Evolutionary conservation across 2,797 vertebrate genomes (phyloP).

Genomic region (Gymnoscopelus braueri): DNA sequence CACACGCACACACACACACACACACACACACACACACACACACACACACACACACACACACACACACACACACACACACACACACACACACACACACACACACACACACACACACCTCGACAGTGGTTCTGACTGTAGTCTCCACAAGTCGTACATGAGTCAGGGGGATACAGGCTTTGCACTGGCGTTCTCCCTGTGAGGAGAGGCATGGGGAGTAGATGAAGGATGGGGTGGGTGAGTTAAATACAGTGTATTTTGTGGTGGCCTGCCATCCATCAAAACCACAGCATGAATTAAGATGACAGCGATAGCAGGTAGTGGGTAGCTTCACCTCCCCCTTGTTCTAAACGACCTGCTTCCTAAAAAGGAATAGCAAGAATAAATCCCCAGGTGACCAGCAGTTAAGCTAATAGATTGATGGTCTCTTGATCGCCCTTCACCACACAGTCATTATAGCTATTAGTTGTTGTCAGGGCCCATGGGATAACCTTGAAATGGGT

Average conservation of each 20-base stretch:
- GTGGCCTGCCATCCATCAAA: constrained; percentile 49
- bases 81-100: too few relatives aligned
- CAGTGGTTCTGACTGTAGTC: not conserved
- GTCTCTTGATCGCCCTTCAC: constrained; percentile 5
- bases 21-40: too few relatives aligned
- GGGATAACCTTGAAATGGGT: constrained; percentile 22
- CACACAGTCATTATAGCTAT: constrained; percentile 22
- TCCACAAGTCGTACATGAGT: constrained; percentile 25
- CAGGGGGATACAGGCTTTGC: constrained; percentile 7
- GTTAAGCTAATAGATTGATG: constrained; percentile 40
- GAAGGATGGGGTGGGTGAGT: constrained; percentile 34
- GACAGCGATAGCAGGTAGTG: constrained; percentile 42
- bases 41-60: too few relatives aligned
- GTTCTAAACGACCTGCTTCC: constrained; percentile 21
- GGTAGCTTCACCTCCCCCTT: not conserved
- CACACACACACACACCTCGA: not conserved
- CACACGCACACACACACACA: too few relatives aligned
- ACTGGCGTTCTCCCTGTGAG: constrained; percentile 16
- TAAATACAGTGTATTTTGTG: constrained; percentile 31
- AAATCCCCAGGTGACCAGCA: constrained; percentile 18
- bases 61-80: too few relatives aligned
- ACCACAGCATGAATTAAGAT: constrained; percentile 49
- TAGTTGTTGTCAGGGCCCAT: constrained; percentile 32
- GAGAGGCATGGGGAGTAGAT: constrained; percentile 29
- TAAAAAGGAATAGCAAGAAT: constrained; percentile 35